A percentile compares a stretch with the other conserved stretches of the same genome.
Evolutionary conservation across 37 sponge, comb jelly and placozoan genomes (phyloP).

Genomic region (Spongilla lacustris): DNA sequence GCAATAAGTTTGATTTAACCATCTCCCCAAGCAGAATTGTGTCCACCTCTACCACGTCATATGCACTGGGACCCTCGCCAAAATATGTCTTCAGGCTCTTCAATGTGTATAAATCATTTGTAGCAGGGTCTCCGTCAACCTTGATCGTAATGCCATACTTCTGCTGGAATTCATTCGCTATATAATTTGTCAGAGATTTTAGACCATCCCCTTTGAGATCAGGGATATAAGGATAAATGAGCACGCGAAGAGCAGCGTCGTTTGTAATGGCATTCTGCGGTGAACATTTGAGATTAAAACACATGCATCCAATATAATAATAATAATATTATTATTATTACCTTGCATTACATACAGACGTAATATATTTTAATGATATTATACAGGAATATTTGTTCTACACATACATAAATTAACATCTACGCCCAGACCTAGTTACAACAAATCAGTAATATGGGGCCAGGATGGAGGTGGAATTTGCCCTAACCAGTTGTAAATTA

Average conservation of each 20-base stretch:
- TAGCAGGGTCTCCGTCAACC: not conserved
- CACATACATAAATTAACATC: no score
- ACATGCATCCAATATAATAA: no score
- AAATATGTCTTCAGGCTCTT: not conserved
- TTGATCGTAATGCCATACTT: not conserved
- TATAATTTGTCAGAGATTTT: not conserved
- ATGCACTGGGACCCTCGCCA: not conserved
- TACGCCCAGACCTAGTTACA: no score
- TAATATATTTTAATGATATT: no score
- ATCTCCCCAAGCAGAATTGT: slow-evolving; percentile 29
- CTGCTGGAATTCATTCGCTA: slow-evolving; percentile 2
- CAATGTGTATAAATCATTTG: slow-evolving; percentile 3
- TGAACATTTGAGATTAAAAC: no score
- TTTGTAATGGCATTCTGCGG: no score
- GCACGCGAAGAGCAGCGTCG: not conserved
- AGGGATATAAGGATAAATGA: slow-evolving; percentile 28
- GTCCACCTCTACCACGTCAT: slow-evolving; percentile 34
- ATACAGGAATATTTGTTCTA: no score
- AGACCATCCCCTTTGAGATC: slow-evolving; percentile 11
- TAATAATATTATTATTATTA: no score
- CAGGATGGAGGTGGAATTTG: no score
- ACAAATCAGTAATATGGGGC: no score
- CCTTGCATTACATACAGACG: no score
- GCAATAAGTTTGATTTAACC: not conserved
- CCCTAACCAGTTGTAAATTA: no score